These are phyloP conservation scores for Leptinotarsa texana DNA, from an alignment of 1,140 invertebrate genomes.

Conservation along the genomic window DNA sequence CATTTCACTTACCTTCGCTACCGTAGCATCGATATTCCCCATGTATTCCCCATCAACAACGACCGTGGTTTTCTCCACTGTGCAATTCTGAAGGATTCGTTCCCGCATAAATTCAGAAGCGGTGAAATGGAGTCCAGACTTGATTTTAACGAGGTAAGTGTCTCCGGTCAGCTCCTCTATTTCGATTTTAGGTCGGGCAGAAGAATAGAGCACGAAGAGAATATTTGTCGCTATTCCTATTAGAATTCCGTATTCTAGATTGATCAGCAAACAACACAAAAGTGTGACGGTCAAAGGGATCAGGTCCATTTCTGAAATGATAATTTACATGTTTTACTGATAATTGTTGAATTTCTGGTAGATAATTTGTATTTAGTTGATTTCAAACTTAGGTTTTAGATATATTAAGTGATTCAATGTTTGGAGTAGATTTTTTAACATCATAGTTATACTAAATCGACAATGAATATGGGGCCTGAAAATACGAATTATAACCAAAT, in stretches of 20 bases:
- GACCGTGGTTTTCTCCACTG: slow-evolving; percentile 52
- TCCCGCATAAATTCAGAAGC: slow-evolving; percentile 68
- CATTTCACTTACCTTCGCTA: slow-evolving; percentile 49
- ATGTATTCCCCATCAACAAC: slow-evolving; percentile 65
- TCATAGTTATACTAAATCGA: too few relatives aligned
- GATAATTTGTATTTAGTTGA: too few relatives aligned
- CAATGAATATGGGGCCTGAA: too few relatives aligned
- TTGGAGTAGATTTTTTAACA: too few relatives aligned
- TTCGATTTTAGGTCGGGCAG: slow-evolving; percentile 64
- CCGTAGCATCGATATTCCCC: slow-evolving; percentile 65
- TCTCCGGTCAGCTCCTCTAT: slow-evolving; percentile 47
- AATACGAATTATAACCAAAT: too few relatives aligned
- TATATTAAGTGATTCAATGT: too few relatives aligned
- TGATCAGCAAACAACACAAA: slow-evolving; percentile 63
- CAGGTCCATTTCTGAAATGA: slow-evolving; percentile 66
- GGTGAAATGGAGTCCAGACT: slow-evolving; percentile 68
- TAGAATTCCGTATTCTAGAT: slow-evolving; percentile 76
- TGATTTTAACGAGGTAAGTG: slow-evolving; percentile 62
- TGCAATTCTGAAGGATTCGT: slow-evolving; percentile 54
- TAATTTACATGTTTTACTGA: neutral
- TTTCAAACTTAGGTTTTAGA: too few relatives aligned
- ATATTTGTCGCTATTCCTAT: slow-evolving; percentile 70
- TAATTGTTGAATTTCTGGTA: too few relatives aligned
- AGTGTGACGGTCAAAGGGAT: slow-evolving; percentile 68
- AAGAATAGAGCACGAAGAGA: slow-evolving; percentile 68